Conservation (phyloP, 2,797 vertebrate genomes). For the Atherinosoma microstoma region DNA sequence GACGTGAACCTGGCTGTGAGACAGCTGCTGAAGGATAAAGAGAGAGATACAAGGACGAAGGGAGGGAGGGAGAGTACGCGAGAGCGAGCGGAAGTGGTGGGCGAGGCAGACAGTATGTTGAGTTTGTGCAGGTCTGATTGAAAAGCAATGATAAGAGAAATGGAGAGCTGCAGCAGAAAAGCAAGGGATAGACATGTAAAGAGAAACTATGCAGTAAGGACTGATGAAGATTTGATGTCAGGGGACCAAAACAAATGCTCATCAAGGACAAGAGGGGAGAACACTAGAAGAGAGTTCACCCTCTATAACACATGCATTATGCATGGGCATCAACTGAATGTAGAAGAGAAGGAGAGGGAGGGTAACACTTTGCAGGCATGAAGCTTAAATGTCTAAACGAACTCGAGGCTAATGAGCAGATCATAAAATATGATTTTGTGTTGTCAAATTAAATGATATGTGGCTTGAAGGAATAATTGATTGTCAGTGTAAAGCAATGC, state of each 20-base stretch:
- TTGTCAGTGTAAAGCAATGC: neutral
- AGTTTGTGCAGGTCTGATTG: slow-evolving; percentile 60
- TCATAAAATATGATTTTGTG: slow-evolving; percentile 14
- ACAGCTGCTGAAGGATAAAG: slow-evolving; percentile 49
- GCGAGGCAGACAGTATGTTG: slow-evolving; percentile 71
- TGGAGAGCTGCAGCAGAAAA: slow-evolving; percentile 33
- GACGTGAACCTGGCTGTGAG: slow-evolving; percentile 61
- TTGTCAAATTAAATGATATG: slow-evolving; percentile 5
- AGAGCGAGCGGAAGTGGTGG: slow-evolving; percentile 77
- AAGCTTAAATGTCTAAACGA: slow-evolving; percentile 19
- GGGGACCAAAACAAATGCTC: slow-evolving; percentile 62
- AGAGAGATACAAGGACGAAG: slow-evolving; percentile 38
- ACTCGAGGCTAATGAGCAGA: slow-evolving; percentile 21
- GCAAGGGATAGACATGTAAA: slow-evolving; percentile 14
- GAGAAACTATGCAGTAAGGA: slow-evolving; percentile 33
- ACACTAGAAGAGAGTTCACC: slow-evolving; percentile 38
- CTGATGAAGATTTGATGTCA: slow-evolving; percentile 33
- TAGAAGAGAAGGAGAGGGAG: slow-evolving; percentile 17
- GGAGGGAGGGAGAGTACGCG: slow-evolving; percentile 29
- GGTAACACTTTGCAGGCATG: slow-evolving; percentile 19
- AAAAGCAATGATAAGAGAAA: slow-evolving; percentile 56
- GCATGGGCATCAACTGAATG: slow-evolving; percentile 29
- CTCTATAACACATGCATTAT: slow-evolving; percentile 39
- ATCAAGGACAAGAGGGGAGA: slow-evolving; percentile 56
- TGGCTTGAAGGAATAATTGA: slow-evolving; percentile 8